Evolutionary conservation across 2,113 vertebrate genomes (phyloP).

Genomic region (Grallaria varia): DNA sequence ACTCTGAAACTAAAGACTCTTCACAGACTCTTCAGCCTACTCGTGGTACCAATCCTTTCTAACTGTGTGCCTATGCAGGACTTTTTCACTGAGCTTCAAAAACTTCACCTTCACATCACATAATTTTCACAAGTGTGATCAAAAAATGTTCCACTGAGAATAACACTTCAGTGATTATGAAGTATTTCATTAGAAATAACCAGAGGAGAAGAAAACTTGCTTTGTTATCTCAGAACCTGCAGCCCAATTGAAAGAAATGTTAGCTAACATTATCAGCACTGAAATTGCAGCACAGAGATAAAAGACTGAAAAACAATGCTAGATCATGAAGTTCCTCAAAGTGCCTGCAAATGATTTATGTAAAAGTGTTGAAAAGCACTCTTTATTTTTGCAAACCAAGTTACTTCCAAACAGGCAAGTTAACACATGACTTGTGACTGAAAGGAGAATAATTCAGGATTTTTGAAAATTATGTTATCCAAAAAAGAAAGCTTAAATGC

Average conservation of each 20-base stretch:
- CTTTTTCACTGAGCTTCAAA: not conserved
- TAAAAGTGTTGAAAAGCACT: not conserved
- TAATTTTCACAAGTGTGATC: not conserved
- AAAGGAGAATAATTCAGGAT: not conserved
- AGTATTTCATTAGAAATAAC: not conserved
- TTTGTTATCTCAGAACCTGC: not conserved
- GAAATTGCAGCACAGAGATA: not conserved
- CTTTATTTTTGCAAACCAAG: not conserved
- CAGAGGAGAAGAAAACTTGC: not conserved
- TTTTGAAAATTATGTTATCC: not conserved
- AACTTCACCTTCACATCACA: not conserved
- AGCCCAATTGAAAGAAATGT: not conserved
- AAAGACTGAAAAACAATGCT: not conserved
- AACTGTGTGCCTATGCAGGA: not conserved
- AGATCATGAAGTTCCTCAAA: not conserved
- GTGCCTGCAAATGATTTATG: not conserved
- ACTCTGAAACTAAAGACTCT: not conserved
- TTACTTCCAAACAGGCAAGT: not conserved
- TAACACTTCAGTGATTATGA: not conserved
- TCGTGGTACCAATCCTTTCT: fast-evolving
- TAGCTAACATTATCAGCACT: not conserved
- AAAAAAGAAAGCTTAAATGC: not conserved
- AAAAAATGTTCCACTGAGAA: not conserved
- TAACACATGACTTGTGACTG: not conserved
- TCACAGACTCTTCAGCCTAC: not conserved